These are phyloP conservation scores for Malacoctenus gilli DNA, from an alignment of 2,797 vertebrate genomes.

Conservation along the genomic window DNA sequence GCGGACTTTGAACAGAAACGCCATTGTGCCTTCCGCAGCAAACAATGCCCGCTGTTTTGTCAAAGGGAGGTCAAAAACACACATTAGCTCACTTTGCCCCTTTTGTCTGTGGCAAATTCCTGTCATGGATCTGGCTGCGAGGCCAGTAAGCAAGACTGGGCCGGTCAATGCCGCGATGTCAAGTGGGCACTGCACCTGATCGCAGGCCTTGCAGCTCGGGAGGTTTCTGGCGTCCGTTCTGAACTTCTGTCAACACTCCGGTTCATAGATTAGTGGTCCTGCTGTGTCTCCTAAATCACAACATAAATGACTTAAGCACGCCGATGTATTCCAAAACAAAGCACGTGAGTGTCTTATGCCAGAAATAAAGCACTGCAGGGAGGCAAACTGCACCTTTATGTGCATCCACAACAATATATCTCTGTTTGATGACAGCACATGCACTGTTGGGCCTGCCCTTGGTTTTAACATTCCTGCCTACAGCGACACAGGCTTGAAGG, in stretches of 20 bases:
- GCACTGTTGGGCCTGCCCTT: constrained; percentile 31
- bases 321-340: constrained; percentile 7
- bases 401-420: constrained; percentile 28
- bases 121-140: constrained; percentile 69
- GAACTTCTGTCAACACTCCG: constrained; percentile 23
- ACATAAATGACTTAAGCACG: not conserved
- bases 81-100: constrained; percentile 76
- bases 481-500: constrained; percentile 43
- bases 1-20: constrained; percentile 73
- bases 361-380: constrained; percentile 22
- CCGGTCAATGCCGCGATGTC: constrained; percentile 38
- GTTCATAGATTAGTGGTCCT: constrained; percentile 6
- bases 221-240: constrained; percentile 8
- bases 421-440: constrained; percentile 20
- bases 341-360: not conserved
- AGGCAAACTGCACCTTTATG: constrained; percentile 14
- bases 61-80: constrained; percentile 64
- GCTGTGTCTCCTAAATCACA: constrained; percentile 14
- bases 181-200: constrained; percentile 13
- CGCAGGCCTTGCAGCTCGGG: too few species aligned
- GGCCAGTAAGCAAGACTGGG: constrained; percentile 55
- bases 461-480: constrained; percentile 60
- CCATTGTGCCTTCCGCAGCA: constrained; percentile 74
- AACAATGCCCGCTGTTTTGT: constrained; percentile 79
- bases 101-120: constrained; percentile 70